Base-by-base conservation (phyloP, 2,113 vertebrate genomes). In the Cryptomyrus ogoouensis region DNA sequence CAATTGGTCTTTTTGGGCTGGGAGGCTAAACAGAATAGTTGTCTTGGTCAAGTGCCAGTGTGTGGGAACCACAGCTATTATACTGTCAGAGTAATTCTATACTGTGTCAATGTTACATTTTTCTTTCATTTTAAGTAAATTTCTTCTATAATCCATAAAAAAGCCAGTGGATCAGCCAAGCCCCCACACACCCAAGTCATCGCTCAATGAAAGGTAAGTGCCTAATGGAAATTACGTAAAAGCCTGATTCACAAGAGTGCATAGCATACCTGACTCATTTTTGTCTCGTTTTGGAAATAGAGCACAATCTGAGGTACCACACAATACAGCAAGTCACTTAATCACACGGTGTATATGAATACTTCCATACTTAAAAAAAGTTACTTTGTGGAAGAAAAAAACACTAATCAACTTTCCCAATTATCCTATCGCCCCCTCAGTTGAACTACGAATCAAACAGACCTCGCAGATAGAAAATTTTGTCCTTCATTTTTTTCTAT, bases 41-140 rank as follows among this genome's bases (percentile, higher is more conserved):
- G 44, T n/a, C 62, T 52, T 77, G 46, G 46, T 50, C 3, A 77
- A 74, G 21, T 39, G 50, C 31, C 27, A 77, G 31, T 89, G 10
- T 89, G 66, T 77, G 62, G 66, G 66, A 89, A 89, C 46, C 27
- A 31, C 21, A 80, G 46, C 27, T 19, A 89, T n/a, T 89, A 77
- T n/a, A 86, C 83, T 85, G 83, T 85, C 83, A 47, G 88, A 47
- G 31, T n/a, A n/a, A 77, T 52, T 89, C 39, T 62, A 27, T 27
- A 66, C 12, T n/a, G 50, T 74, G 24, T 88, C 24, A 86, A 70
- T 74, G 42, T 88, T 35, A 58, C 42, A 58, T 66, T 88, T 46
- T 88, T 8, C 56, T 66, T 47, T 47, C 56, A 88, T 62, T 62
- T 31, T 27, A 19, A 70, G 88, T 49, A 88, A 66, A 62, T 88